phyloP scores from a whole-genome alignment of 2,113 vertebrate species.

The Cisticola juncidis region DNA sequence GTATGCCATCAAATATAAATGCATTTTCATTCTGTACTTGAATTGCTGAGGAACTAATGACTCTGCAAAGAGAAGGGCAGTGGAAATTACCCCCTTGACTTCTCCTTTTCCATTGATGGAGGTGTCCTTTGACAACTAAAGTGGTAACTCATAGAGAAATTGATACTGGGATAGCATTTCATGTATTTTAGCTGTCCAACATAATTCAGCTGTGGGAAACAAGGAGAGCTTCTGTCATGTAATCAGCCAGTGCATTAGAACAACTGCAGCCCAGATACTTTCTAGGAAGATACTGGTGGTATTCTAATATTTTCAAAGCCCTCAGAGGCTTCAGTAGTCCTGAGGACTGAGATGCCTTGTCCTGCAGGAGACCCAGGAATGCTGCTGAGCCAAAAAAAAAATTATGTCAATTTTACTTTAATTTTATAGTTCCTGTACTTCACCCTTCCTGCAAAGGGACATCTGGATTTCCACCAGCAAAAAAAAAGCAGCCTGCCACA shows the following conservation, averaged over 20 bases:
- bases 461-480: not conserved
- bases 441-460: not conserved
- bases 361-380: not conserved
- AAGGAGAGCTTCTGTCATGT: not conserved
- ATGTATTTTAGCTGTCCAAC: slow-evolving; percentile 50
- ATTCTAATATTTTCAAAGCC: not conserved
- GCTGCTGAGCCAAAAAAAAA: not conserved
- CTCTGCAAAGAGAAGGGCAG: not conserved
- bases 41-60: not conserved
- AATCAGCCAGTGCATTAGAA: slow-evolving; percentile 20
- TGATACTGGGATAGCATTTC: slow-evolving; percentile 4
- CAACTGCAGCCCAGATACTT: not conserved
- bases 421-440: not conserved
- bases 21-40: slow-evolving; percentile 5
- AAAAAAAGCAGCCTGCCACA: not conserved
- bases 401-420: not conserved
- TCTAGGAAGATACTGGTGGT: not conserved
- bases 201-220: slow-evolving; percentile 24
- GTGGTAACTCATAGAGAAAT: slow-evolving; percentile 39
- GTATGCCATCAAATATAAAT: not conserved
- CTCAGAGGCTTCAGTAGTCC: not conserved
- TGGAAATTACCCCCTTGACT: slow-evolving; percentile 33
- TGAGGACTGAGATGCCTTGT: not conserved
- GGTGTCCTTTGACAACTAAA: slow-evolving; percentile 30
- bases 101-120: not conserved